Evolutionary conservation across 2,113 vertebrate genomes (phyloP), one percentile per base, ranked within the genome.

Genomic region (Melanerpes formicivorus): DNA sequence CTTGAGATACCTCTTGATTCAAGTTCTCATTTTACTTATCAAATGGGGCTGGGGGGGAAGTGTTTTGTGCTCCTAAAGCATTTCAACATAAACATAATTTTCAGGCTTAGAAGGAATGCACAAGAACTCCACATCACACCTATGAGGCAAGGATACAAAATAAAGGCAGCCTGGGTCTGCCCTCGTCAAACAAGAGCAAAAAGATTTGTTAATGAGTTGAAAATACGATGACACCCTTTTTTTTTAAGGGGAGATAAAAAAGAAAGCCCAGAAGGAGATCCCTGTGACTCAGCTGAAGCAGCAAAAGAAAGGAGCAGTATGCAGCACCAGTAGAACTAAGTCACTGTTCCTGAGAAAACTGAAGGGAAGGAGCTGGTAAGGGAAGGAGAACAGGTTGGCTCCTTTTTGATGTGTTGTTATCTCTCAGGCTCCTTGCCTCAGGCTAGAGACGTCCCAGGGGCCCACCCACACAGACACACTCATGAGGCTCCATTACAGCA

Each of bases 381-480:
- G 66, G 87, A 69, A 80, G 29, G 30, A 66, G 91, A 88, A 66
- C 18, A 48, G 1, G 5, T 21, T 84, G 50, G 50, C 56, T 60
- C 84, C 27, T 25, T 80, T 84, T 87, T 80, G 69, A 88, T 74
- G 29, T 34, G 46, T 4, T 73, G 30, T 32, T 58, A 50, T 55
- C 62, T 95, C 71, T 77, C 44, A 80, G 71, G 83, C 67, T 93
- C 70, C 67, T 78, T 67, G 91, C 93, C 65, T 2, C 48, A 89
- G 90, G 88, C 84, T 64, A 72, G 14, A 50, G 58, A 59, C 48
- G 77, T 73, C 88, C 78, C 76, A 32, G 56, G 88, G 44, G 63
- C 29, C 56, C 58, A 66, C n/a, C 63, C 64, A 19, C 69, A 62
- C 30, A 88, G 65, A 62, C n/a, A 26, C 52, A 44, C 77, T 84